phyloP scores from a whole-genome alignment of 1,140 invertebrate genomes.

The Theocolax elegans region DNA sequence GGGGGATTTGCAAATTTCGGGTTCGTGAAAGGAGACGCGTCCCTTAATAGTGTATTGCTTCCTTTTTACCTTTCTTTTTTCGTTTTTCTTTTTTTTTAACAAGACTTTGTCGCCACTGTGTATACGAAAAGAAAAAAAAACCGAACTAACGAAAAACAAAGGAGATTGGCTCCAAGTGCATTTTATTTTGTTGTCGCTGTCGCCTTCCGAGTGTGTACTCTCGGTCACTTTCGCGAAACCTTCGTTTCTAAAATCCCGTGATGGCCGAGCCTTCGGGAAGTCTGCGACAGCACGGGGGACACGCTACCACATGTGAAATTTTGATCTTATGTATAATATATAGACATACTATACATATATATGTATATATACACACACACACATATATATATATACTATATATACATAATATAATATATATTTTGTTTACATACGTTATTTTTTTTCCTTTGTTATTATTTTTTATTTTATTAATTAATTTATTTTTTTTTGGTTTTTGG shows the following conservation, averaged over 20 bases:
- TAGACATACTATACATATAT: slow-evolving; percentile 4
- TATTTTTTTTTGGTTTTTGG: slow-evolving; percentile 30
- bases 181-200: not conserved
- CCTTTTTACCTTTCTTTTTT: too few species aligned
- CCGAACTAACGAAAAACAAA: not conserved
- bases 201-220: not conserved
- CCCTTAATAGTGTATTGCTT: too few species aligned
- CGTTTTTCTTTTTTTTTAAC: not conserved
- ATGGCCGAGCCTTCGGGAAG: slow-evolving; percentile 8
- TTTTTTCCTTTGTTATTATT: slow-evolving; percentile 24
- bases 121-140: not conserved
- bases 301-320: slow-evolving; percentile 27
- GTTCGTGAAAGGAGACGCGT: not conserved
- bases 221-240: slow-evolving; percentile 4
- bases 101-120: not conserved
- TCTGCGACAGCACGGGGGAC: slow-evolving; percentile 31
- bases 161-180: not conserved
- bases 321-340: slow-evolving; percentile 6
- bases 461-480: too few species aligned
- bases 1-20: not conserved
- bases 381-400: too few species aligned
- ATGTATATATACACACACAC: too few species aligned
- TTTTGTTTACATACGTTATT: slow-evolving; percentile 21
- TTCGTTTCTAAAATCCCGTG: slow-evolving; percentile 30
- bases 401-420: too few species aligned